phyloP scores from a whole-genome alignment of 2,888 invertebrate species.

The Smittia aterrima region DNA sequence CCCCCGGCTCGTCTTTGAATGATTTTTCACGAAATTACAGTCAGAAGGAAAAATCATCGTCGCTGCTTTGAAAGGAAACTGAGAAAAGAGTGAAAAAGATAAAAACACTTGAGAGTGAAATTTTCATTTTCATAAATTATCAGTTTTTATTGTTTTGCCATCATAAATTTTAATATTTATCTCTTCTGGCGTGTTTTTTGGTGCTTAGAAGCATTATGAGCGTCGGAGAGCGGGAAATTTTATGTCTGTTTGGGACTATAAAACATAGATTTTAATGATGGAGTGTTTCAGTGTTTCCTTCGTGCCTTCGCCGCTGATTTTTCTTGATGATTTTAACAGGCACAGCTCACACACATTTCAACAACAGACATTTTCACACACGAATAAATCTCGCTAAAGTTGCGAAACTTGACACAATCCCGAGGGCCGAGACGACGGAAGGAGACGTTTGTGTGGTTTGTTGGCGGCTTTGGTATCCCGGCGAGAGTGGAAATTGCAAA shows the following conservation, averaged over 20 bases:
- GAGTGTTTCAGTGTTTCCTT: background rate
- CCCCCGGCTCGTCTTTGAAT: background rate
- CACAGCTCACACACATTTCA: too few relatives aligned
- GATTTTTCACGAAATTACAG: background rate
- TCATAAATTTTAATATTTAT: conserved; percentile 34
- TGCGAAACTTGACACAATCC: background rate
- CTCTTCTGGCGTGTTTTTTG: conserved; percentile 12
- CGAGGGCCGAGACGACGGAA: background rate
- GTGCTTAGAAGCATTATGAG: background rate
- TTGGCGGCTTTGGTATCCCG: too few relatives aligned
- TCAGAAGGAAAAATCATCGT: background rate
- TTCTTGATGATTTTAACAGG: background rate
- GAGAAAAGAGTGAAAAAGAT: too few relatives aligned
- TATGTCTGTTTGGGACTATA: background rate
- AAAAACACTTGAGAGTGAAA: conserved; percentile 3
- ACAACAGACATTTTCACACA: conserved; percentile 2
- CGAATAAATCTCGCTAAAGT: background rate
- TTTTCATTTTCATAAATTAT: conserved; percentile 32
- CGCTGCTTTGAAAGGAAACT: background rate
- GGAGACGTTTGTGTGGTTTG: background rate
- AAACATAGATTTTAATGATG: conserved; percentile 34
- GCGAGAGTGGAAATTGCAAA: background rate
- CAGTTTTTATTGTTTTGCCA: conserved; percentile 30
- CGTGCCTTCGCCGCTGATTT: background rate
- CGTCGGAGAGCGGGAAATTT: background rate